phyloP scores from a whole-genome alignment of 2,888 invertebrate genomes.

The Coenonympha glycerion region DNA sequence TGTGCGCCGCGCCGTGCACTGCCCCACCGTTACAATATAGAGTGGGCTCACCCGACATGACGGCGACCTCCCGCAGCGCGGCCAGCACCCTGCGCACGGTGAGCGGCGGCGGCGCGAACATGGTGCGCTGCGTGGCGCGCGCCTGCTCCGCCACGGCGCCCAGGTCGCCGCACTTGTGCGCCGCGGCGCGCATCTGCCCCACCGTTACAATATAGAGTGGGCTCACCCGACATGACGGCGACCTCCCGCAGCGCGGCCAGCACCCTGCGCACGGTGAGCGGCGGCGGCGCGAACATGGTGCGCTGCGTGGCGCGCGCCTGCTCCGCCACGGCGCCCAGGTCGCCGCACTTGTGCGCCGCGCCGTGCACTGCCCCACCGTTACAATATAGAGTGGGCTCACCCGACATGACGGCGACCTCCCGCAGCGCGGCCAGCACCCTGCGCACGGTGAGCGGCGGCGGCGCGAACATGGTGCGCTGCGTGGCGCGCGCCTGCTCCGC shows the following conservation, averaged over 20 bases:
- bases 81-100: constrained; percentile 84
- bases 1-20: constrained; percentile 56
- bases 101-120: constrained; percentile 89
- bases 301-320: constrained; percentile 88
- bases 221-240: constrained; percentile 81
- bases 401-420: constrained; percentile 88
- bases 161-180: constrained; percentile 77
- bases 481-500: constrained; percentile 89
- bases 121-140: constrained; percentile 87
- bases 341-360: constrained; percentile 70
- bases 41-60: constrained; percentile 81
- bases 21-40: too few relatives aligned
- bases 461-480: constrained; percentile 92
- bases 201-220: too few relatives aligned
- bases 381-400: too few relatives aligned
- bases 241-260: constrained; percentile 90
- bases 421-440: constrained; percentile 88
- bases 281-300: constrained; percentile 90
- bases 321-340: constrained; percentile 91
- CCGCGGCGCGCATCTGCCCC: constrained; percentile 76
- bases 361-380: not conserved
- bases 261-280: constrained; percentile 83
- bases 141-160: constrained; percentile 93
- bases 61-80: constrained; percentile 90
- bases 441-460: constrained; percentile 83